These are phyloP conservation scores for Palythoa heliodiscus DNA, from an alignment of 92 coral and sea anemone species.

Conservation along the genomic window DNA sequence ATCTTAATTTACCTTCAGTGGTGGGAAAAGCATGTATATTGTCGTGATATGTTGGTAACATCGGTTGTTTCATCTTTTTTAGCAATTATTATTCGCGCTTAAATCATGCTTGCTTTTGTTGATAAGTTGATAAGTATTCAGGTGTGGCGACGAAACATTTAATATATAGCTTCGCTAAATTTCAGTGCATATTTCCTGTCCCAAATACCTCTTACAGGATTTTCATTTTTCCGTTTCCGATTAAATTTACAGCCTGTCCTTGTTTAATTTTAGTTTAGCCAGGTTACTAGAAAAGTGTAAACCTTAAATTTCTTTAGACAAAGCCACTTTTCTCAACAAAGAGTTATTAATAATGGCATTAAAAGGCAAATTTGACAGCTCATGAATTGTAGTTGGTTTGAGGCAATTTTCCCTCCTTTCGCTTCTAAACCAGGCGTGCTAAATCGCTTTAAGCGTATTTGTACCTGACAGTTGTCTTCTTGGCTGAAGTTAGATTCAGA, in stretches of 20 bases:
- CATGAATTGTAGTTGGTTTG: conserved; percentile 4
- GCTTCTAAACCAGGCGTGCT: not conserved
- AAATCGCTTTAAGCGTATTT: not conserved
- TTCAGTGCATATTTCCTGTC: conserved; percentile 18
- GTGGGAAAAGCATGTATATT: not conserved
- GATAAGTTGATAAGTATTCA: not conserved
- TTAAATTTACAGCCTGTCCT: not conserved
- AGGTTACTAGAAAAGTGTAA: not conserved
- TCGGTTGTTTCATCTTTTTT: not conserved
- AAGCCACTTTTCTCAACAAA: conserved; percentile 12
- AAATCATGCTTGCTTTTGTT: not conserved
- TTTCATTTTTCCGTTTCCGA: not conserved
- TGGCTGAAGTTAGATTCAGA: not conserved
- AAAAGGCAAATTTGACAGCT: conserved; percentile 1
- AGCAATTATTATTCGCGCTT: not conserved
- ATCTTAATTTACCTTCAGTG: not conserved
- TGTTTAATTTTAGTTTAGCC: not conserved
- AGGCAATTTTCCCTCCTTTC: not conserved
- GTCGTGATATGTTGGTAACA: not conserved
- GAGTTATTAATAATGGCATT: not conserved
- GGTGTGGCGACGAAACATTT: conserved; percentile 37
- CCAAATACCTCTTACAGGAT: not conserved
- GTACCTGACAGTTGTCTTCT: conserved; percentile 2
- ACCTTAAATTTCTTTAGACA: not conserved
- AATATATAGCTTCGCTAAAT: conserved; percentile 12